Percentiles rank a stretch among this genome's conserved stretches.
These are phyloP conservation scores for Natrix natrix DNA, from an alignment of 2,797 vertebrate species.

Conservation along the genomic window DNA sequence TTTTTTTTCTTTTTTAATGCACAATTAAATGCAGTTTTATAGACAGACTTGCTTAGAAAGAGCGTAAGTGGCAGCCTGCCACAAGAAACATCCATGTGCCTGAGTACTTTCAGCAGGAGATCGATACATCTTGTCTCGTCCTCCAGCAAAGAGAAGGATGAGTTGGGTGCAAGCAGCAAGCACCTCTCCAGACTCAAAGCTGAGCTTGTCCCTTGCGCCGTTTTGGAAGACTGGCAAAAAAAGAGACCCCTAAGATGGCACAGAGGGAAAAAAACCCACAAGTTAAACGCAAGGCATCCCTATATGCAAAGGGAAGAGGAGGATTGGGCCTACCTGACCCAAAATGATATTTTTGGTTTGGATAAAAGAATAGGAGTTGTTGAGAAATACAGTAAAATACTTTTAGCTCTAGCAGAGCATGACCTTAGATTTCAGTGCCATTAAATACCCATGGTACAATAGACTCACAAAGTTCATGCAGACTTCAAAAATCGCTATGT, in stretches of 20 bases:
- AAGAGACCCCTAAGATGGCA: neutral
- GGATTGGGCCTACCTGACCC: neutral
- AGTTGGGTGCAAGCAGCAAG: neutral
- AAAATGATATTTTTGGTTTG: neutral
- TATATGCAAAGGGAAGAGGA: neutral
- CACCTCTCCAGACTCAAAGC: neutral
- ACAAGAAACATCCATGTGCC: neutral
- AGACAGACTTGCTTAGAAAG: neutral
- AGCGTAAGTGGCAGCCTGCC: neutral
- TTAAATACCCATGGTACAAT: neutral
- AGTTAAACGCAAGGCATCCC: neutral
- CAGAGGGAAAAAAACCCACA: neutral
- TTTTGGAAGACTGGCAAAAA: neutral
- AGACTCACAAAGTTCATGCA: neutral
- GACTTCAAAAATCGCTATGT: neutral
- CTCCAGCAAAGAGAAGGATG: neutral
- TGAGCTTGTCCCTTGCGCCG: neutral
- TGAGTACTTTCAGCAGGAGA: neutral
- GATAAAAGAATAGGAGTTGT: neutral
- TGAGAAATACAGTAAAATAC: neutral
- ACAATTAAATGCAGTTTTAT: slow-evolving; percentile 17
- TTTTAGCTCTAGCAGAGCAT: neutral
- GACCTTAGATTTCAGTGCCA: neutral
- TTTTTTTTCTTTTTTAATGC: neutral
- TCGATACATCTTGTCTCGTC: neutral